phyloP scores from a whole-genome alignment of 2,888 invertebrate species.

The Meiosimyza platycephala region DNA sequence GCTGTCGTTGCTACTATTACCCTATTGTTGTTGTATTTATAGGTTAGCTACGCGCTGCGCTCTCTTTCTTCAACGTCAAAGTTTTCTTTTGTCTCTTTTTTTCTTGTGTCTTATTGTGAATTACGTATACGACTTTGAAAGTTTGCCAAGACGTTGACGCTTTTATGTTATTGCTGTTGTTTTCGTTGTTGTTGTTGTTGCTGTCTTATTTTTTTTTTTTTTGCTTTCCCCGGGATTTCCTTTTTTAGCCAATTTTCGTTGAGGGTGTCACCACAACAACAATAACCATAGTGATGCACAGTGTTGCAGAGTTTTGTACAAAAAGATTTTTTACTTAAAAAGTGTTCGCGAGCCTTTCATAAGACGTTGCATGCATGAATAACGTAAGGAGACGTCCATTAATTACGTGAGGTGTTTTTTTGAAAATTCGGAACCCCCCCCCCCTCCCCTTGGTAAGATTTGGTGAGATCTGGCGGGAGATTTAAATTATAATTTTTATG shows the following conservation, averaged over 20 bases:
- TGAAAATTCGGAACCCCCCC: too few species aligned
- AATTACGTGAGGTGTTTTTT: too few species aligned
- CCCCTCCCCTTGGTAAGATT: too few species aligned
- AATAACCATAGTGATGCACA: neutral
- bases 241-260: conserved; percentile 14
- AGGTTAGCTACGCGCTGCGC: conserved; percentile 2
- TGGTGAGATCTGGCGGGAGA: too few species aligned
- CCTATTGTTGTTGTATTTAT: conserved; percentile 12
- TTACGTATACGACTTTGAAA: conserved; percentile 16
- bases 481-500: too few species aligned
- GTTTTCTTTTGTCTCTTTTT: neutral
- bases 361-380: too few species aligned
- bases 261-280: conserved; percentile 7
- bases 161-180: conserved; percentile 7
- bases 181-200: conserved; percentile 9
- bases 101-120: neutral
- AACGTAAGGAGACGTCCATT: too few species aligned
- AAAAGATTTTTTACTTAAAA: too few species aligned
- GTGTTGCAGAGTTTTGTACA: too few species aligned
- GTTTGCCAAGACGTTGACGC: conserved; percentile 5
- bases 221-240: neutral
- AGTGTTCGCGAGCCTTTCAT: too few species aligned
- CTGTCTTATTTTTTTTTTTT: neutral
- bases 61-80: too few species aligned
- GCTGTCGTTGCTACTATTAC: neutral